Evolutionary conservation across 2,888 invertebrate genomes (phyloP).

Genomic region (Microctonus aethiopoides): DNA sequence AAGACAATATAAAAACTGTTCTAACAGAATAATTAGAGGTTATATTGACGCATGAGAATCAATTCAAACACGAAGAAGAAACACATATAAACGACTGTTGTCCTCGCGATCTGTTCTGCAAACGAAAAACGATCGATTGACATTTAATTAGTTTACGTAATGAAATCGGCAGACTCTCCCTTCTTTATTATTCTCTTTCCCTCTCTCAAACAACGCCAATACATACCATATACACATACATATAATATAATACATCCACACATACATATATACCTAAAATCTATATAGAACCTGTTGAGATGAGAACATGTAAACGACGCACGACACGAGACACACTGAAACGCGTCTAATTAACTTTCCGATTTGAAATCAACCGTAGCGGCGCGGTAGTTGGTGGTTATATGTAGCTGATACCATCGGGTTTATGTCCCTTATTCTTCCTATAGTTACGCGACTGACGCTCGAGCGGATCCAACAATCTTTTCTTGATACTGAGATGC

Average conservation of each 20-base stretch:
- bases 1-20: no score
- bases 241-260: no score
- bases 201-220: not conserved
- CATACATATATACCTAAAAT: no score
- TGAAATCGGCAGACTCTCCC: constrained; percentile 49
- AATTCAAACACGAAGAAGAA: not conserved
- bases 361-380: constrained; percentile 60
- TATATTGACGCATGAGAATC: no score
- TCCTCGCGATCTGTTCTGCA: not conserved
- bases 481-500: not conserved
- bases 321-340: constrained; percentile 52
- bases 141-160: constrained; percentile 64
- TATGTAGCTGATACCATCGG: constrained; percentile 51
- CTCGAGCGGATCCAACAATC: constrained; percentile 6
- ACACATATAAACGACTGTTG: constrained; percentile 1
- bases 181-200: not conserved
- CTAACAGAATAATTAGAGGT: no score
- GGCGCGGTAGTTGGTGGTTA: constrained; percentile 26
- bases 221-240: not conserved
- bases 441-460: constrained; percentile 7
- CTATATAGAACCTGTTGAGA: constrained; percentile 5
- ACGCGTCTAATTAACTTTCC: constrained; percentile 63
- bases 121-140: constrained; percentile 50
- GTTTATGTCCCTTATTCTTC: not conserved
- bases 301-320: constrained; percentile 30